phyloP scores from a whole-genome alignment of 2,888 invertebrate genomes.

The Ariolimax columbianus region DNA sequence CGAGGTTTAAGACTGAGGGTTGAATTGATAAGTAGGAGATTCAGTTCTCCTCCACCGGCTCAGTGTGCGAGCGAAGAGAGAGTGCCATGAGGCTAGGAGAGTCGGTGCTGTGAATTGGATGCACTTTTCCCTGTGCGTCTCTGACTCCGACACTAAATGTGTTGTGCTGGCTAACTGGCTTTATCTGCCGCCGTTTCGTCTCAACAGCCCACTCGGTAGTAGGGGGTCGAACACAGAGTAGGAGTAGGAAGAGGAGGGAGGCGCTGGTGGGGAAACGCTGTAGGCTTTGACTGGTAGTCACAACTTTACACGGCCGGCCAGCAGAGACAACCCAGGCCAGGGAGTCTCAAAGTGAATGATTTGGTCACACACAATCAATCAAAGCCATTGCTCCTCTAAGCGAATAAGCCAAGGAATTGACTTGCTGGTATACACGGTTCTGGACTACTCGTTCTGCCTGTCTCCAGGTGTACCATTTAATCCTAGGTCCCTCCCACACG shows the following conservation, averaged over 20 bases:
- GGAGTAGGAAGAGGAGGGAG: not conserved
- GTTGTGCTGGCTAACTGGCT: slow-evolving; percentile 6
- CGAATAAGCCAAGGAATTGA: no score
- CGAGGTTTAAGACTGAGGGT: slow-evolving; percentile 2
- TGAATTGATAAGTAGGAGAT: not conserved
- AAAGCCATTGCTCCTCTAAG: no score
- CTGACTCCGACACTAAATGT: not conserved
- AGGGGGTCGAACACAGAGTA: not conserved
- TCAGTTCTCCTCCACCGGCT: slow-evolving; percentile 5
- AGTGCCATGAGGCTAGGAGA: not conserved
- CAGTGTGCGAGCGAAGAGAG: slow-evolving; percentile 30
- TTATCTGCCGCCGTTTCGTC: not conserved
- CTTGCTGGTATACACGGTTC: no score
- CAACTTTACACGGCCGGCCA: not conserved
- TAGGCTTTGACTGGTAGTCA: not conserved
- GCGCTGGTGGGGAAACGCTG: not conserved
- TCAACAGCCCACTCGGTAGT: slow-evolving; percentile 10
- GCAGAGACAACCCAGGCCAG: not conserved
- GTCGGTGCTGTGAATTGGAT: not conserved
- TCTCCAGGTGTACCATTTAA: no score
- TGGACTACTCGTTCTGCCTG: no score
- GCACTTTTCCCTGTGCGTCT: not conserved
- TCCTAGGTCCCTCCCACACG: no score
- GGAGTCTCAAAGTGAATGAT: not conserved
- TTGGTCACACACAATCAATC: no score